Conservation (phyloP, 2,888 invertebrate species). For the Melieria omissa region DNA sequence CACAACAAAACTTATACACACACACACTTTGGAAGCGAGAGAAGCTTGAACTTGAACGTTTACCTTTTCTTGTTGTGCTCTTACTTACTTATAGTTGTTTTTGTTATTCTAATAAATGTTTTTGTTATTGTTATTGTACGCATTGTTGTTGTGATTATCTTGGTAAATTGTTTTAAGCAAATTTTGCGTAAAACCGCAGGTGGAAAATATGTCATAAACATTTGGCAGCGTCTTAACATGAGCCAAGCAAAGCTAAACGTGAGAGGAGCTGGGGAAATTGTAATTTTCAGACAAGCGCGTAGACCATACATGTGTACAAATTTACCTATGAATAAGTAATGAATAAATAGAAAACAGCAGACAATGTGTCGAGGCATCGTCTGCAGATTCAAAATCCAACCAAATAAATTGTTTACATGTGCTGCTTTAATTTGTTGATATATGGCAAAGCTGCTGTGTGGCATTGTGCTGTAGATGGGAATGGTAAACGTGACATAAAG, state of each 20-base stretch:
- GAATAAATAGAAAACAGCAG: no score
- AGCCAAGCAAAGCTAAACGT: no score
- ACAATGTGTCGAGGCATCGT: no score
- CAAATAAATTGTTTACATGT: slow-evolving; percentile 36
- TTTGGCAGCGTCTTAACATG: slow-evolving; percentile 37
- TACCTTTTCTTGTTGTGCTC: not conserved
- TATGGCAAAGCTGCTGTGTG: slow-evolving; percentile 18
- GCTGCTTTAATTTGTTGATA: slow-evolving; percentile 42
- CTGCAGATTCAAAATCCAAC: slow-evolving; percentile 17
- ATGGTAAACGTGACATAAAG: no score
- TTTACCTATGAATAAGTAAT: no score
- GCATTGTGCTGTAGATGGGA: no score
- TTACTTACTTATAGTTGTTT: slow-evolving; percentile 2
- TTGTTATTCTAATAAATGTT: slow-evolving; percentile 3
- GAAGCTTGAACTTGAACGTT: slow-evolving; percentile 9
- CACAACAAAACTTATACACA: no score
- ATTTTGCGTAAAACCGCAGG: slow-evolving; percentile 48
- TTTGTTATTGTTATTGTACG: not conserved
- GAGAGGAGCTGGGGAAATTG: no score
- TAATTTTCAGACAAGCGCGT: no score
- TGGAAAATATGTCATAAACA: slow-evolving; percentile 56
- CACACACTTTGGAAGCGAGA: no score
- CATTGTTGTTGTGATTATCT: slow-evolving; percentile 14
- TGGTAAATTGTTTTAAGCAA: slow-evolving; percentile 35
- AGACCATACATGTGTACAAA: no score